These are phyloP conservation scores for Molorchus minor DNA, from an alignment of 2,888 invertebrate species.

Conservation along the genomic window DNA sequence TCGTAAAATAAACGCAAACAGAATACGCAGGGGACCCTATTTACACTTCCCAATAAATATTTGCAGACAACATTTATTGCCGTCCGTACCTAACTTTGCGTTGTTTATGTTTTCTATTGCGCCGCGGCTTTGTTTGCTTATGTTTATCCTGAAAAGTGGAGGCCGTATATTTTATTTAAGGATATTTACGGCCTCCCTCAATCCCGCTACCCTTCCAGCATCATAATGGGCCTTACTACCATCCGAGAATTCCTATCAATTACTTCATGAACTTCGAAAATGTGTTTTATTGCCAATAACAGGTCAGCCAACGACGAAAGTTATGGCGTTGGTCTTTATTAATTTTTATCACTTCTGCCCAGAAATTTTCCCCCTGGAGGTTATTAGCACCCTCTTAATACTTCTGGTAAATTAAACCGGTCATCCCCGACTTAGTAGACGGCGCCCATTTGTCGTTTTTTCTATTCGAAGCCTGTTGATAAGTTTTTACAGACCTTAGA, in stretches of 20 bases:
- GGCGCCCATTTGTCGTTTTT: too few species aligned
- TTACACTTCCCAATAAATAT: not conserved
- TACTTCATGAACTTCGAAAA: slow-evolving; percentile 7
- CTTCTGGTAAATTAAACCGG: slow-evolving; percentile 1
- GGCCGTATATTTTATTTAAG: slow-evolving; percentile 21
- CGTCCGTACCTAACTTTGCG: slow-evolving; percentile 5
- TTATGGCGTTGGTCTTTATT: slow-evolving; percentile 17
- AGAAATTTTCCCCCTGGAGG: slow-evolving; percentile 1
- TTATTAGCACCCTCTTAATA: slow-evolving; percentile 5
- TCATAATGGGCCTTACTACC: slow-evolving; percentile 16
- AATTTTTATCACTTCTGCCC: slow-evolving; percentile 12
- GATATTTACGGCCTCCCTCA: slow-evolving; percentile 23
- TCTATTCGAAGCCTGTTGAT: too few species aligned
- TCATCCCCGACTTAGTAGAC: too few species aligned
- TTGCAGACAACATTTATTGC: slow-evolving; percentile 1
- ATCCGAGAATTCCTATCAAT: slow-evolving; percentile 22
- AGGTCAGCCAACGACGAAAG: slow-evolving; percentile 2
- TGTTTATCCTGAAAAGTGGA: slow-evolving; percentile 22
- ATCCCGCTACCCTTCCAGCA: slow-evolving; percentile 15
- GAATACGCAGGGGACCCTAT: not conserved
- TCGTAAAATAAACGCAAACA: not conserved
- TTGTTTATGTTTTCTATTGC: slow-evolving; percentile 9
- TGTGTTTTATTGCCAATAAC: slow-evolving; percentile 16
- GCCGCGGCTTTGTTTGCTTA: slow-evolving; percentile 13
- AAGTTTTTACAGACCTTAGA: too few species aligned